A percentile compares a stretch with the other conserved stretches of the same genome.
Conservation (phyloP, 37 sponge, comb jelly and placozoan species). For the Haliclona indistincta region DNA sequence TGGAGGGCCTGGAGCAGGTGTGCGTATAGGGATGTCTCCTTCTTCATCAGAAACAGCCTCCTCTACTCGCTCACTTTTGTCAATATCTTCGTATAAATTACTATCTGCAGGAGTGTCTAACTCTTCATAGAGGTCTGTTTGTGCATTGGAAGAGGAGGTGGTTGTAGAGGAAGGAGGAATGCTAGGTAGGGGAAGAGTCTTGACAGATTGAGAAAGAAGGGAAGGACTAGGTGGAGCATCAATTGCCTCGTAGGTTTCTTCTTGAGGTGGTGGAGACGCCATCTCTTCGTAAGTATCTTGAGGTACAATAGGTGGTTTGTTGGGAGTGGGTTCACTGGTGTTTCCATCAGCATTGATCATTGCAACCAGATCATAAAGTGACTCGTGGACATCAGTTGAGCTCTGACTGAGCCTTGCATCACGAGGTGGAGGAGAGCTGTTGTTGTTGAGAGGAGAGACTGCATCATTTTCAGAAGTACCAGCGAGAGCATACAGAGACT, state of each 20-base stretch:
- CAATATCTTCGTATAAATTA: no score
- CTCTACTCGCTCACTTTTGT: background rate
- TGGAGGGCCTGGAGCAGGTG: background rate
- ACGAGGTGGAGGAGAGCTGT: background rate
- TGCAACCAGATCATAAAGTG: conserved; percentile 3
- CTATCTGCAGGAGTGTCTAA: no score
- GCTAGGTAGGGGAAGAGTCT: no score
- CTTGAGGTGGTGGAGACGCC: background rate
- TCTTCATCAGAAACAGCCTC: background rate
- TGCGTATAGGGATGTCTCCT: background rate
- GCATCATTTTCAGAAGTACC: background rate
- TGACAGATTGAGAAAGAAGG: no score
- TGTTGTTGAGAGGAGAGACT: no score
- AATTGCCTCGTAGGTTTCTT: background rate
- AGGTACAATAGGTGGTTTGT: background rate
- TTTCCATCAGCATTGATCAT: background rate
- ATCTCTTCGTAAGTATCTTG: conserved; percentile 8
- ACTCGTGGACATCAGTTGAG: background rate
- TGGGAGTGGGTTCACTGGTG: background rate
- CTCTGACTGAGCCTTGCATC: background rate
- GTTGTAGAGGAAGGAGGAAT: no score
- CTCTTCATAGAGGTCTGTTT: no score
- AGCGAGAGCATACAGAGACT: background rate
- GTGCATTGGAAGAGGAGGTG: no score
- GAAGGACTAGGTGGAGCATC: no score